Conservation (phyloP, 2,113 vertebrate genomes). For the Vimba vimba region DNA sequence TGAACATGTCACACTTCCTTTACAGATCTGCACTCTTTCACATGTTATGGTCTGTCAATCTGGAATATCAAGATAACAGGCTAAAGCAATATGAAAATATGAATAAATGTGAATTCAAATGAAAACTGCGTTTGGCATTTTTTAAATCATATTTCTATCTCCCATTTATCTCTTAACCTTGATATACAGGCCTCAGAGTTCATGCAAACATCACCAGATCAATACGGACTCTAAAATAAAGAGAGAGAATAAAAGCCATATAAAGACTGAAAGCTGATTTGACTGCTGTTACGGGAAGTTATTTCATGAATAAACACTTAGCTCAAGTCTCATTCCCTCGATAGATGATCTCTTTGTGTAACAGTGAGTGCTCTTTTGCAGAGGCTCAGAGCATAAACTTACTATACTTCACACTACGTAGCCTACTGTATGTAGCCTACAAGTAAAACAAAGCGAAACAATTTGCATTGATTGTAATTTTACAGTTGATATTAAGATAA, state of each 20-base stretch:
- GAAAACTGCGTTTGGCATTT: not conserved
- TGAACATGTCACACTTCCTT: not conserved
- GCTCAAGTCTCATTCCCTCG: not conserved
- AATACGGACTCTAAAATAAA: not conserved
- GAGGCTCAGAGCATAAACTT: not conserved
- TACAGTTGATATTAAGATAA: not conserved
- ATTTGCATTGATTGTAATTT: not conserved
- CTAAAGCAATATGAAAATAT: not conserved
- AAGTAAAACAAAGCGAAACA: not conserved
- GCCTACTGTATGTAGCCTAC: too few relatives aligned
- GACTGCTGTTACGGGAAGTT: not conserved
- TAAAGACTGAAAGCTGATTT: not conserved
- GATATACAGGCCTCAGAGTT: not conserved
- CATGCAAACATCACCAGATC: not conserved
- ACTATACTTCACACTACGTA: not conserved
- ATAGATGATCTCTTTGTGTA: not conserved
- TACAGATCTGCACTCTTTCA: not conserved
- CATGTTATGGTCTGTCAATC: too few relatives aligned
- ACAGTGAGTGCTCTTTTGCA: not conserved
- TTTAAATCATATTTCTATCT: not conserved
- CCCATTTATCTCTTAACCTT: not conserved
- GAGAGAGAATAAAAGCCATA: not conserved
- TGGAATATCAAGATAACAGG: not conserved
- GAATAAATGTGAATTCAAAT: not conserved
- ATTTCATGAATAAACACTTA: conserved; percentile 11